Percentiles rank a stretch among this genome's conserved stretches.
Conservation (phyloP, 2,113 vertebrate genomes). For the Cichladusa arquata region DNA sequence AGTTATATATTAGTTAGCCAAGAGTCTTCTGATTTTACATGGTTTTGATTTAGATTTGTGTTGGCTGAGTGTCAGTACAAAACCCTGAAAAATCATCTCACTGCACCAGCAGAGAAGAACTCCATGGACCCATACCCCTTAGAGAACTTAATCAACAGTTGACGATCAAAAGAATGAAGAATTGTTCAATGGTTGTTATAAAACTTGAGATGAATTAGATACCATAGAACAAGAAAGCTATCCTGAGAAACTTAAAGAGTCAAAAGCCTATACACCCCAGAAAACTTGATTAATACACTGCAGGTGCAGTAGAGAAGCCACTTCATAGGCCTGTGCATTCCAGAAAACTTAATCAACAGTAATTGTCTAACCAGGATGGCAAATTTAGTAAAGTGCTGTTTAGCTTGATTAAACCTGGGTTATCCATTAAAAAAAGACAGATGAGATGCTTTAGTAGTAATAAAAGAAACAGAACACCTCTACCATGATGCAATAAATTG, state of each 20-base stretch:
- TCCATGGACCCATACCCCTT: background rate
- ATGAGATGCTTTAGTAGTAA: background rate
- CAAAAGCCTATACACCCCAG: background rate
- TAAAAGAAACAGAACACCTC: background rate
- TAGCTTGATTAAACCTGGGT: background rate
- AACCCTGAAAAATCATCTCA: background rate
- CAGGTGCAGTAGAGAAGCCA: background rate
- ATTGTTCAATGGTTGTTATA: background rate
- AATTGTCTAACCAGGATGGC: background rate
- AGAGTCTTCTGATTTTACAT: background rate
- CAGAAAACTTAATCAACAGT: background rate
- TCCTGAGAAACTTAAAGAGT: background rate
- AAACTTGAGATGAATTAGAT: background rate
- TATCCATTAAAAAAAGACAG: background rate
- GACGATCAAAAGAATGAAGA: background rate
- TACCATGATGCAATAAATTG: background rate
- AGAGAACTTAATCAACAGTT: background rate
- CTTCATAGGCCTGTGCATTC: background rate
- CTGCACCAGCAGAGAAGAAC: background rate
- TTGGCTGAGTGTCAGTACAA: background rate
- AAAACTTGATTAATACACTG: background rate
- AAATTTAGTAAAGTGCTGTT: background rate
- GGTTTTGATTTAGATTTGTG: background rate
- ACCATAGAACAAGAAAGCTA: background rate
- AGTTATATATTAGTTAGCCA: background rate